Conservation (phyloP, 2,113 vertebrate genomes). For the Eurystomus gularis region DNA sequence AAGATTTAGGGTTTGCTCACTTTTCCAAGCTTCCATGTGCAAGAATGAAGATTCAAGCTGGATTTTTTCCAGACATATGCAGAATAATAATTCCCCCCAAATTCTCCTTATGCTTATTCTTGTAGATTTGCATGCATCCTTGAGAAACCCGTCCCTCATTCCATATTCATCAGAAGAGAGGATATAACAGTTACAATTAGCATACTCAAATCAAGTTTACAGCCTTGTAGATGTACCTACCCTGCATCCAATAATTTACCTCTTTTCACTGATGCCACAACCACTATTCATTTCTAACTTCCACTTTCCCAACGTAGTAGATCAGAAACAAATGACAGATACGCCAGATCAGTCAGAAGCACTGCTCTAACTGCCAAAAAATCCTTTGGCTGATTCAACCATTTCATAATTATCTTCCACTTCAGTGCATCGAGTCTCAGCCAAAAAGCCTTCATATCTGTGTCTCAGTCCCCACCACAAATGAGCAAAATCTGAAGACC, state of each 20-base stretch:
- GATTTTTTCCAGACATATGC: neutral
- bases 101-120: neutral
- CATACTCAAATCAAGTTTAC: neutral
- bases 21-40: neutral
- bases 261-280: neutral
- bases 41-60: neutral
- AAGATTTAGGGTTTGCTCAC: neutral
- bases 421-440: neutral
- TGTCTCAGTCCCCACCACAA: neutral
- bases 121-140: neutral
- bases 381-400: slow-evolving; percentile 40
- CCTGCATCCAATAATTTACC: neutral
- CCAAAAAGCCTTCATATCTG: slow-evolving; percentile 8
- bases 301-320: neutral
- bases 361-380: slow-evolving; percentile 20
- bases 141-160: neutral
- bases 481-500: slow-evolving; percentile 9
- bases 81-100: neutral
- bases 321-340: slow-evolving; percentile 8
- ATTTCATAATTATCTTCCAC: slow-evolving; percentile 37
- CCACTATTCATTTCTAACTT: neutral
- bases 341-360: slow-evolving; percentile 12
- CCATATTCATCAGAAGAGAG: neutral
- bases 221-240: neutral
- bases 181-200: neutral